Evolutionary conservation across 2,797 vertebrate species (phyloP).

Genomic region (Sylvilagus floridanus): DNA sequence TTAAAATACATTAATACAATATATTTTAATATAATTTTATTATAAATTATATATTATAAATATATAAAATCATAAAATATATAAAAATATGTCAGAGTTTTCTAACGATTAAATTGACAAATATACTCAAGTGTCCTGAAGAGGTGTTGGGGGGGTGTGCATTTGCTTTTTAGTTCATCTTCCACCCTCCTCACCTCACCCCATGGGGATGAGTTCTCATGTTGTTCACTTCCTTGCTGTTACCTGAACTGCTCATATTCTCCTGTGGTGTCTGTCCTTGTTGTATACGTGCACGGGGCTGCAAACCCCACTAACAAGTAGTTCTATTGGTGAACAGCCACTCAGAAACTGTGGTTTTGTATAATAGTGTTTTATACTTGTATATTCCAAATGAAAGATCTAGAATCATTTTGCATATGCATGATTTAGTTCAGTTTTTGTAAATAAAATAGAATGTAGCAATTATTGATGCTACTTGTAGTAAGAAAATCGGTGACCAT

Average conservation of each 20-base stretch:
- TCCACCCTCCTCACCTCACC: no score
- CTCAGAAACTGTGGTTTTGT: no score
- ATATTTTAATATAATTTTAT: no score
- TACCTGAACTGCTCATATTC: neutral
- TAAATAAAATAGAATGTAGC: no score
- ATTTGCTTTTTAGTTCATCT: neutral
- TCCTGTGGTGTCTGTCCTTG: neutral
- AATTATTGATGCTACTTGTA: no score
- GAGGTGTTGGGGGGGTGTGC: fast-evolving
- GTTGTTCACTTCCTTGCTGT: neutral
- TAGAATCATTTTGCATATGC: no score
- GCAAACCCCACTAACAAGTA: neutral
- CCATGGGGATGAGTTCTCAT: neutral
- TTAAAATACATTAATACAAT: no score
- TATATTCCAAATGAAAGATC: no score
- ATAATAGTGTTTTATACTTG: no score
- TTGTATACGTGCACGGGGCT: neutral
- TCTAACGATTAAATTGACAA: neutral
- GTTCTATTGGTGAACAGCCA: neutral
- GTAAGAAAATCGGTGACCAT: no score
- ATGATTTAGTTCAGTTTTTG: no score
- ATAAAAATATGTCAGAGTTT: neutral
- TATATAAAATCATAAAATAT: no score
- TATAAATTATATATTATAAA: neutral
- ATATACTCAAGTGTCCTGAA: neutral